These are phyloP conservation scores for Uria lomvia DNA, from an alignment of 2,113 vertebrate genomes.

Conservation along the genomic window DNA sequence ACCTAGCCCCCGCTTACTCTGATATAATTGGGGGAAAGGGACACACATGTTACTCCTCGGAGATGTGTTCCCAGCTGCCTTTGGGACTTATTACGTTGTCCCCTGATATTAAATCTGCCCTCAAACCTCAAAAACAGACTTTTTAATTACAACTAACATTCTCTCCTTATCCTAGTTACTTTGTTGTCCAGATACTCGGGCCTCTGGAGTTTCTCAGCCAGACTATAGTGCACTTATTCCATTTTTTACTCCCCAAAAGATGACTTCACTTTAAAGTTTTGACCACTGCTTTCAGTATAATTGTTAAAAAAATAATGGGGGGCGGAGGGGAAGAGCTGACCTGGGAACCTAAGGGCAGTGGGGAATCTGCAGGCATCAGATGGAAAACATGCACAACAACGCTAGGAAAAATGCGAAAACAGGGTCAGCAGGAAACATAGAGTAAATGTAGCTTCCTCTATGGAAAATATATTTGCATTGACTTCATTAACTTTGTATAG, in stretches of 20 bases:
- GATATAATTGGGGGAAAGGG: not conserved
- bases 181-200: not conserved
- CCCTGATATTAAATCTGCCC: not conserved
- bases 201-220: not conserved
- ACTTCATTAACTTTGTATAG: not conserved
- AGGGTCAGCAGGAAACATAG: not conserved
- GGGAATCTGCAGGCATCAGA: not conserved
- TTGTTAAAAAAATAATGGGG: not conserved
- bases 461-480: constrained; percentile 11
- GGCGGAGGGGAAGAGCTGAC: not conserved
- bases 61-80: not conserved
- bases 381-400: not conserved
- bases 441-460: not conserved
- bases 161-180: not conserved
- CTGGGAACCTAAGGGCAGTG: not conserved
- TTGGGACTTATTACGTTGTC: not conserved
- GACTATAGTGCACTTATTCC: not conserved
- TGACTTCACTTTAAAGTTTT: not conserved
- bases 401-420: not conserved
- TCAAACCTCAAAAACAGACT: not conserved
- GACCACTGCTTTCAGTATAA: not conserved
- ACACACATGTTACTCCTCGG: not conserved
- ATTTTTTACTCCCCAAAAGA: not conserved
- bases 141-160: not conserved
- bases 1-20: not conserved